Evolutionary conservation across 1,140 invertebrate species (phyloP).

Genomic region (Homarus americanus): DNA sequence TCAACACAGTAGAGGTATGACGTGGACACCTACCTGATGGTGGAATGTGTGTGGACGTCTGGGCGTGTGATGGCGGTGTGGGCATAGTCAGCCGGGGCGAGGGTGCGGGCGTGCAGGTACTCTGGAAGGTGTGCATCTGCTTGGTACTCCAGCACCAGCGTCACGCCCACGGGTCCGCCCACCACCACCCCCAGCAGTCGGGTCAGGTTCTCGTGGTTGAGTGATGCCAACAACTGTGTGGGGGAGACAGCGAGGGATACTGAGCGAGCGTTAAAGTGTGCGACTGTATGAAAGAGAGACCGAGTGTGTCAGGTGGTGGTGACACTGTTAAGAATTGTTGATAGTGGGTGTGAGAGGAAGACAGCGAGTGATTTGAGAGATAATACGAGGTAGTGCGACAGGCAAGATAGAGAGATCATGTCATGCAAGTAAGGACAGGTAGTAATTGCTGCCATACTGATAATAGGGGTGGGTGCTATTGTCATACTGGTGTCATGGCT

Average conservation of each 20-base stretch:
- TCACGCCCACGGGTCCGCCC: constrained; percentile 57
- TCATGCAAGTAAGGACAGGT: too few species aligned
- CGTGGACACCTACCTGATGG: neutral
- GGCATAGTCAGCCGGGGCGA: constrained; percentile 20
- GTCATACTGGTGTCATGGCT: too few species aligned
- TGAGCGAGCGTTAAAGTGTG: too few species aligned
- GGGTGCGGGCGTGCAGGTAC: constrained; percentile 49
- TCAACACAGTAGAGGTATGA: neutral
- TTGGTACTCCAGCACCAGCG: constrained; percentile 48
- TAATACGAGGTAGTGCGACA: too few species aligned
- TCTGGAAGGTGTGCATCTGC: constrained; percentile 50
- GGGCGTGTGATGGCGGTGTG: neutral
- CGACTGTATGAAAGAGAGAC: neutral
- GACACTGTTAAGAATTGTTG: too few species aligned
- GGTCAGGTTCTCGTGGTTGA: constrained; percentile 80
- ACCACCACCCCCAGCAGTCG: constrained; percentile 78
- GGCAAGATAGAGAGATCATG: too few species aligned
- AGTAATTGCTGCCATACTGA: too few species aligned
- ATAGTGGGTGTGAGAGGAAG: neutral
- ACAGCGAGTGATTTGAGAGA: neutral
- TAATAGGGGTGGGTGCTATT: too few species aligned
- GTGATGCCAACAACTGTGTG: constrained; percentile 79
- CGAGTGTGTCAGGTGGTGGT: neutral
- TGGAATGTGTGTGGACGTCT: neutral
- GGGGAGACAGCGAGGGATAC: neutral